Evolutionary conservation across 2,113 vertebrate species (phyloP), one percentile per base, ranked within the genome.

Genomic region (Pica pica): DNA sequence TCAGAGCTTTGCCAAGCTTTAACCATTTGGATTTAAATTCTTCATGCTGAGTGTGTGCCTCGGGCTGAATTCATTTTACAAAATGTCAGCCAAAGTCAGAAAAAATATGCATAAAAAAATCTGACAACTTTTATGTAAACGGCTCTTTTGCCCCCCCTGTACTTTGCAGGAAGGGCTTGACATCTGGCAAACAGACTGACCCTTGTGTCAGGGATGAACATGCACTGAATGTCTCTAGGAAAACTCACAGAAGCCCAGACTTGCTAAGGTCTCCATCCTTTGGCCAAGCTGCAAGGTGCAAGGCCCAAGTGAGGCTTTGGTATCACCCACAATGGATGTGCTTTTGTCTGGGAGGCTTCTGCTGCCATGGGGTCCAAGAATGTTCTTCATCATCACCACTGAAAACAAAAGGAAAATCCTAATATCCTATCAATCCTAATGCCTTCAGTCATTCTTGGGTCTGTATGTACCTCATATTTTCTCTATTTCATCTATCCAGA

Each of bases 21-120:
- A 90, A 86, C 85, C 71, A 88, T 95, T 94, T 74, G 79, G 59
- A 95, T 95, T 95, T 91, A 90, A 94, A 94, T 94, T 88, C 92
- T 95, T 93, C 90, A 88, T 92, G 93, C 90, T 52, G 87, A 89
- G 74, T 55, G 50, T 86, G 75, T 93, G 91, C 93, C 96, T 95
- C 92, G 2, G 95, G 95, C 89, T 80, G 80, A 91, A 91, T 93
- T 90, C 21, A 74, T 90, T 96, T 87, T 30, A 53, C 78, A 93
- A 93, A 90, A 89, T 67, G 93, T 95, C 94, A 94, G 63, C 81
- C 87, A 93, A 95, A 96, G 89, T 95, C 64, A 93, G 27, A 69
- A 68, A 91, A 91, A 87, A 79, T 53, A 49, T 64, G 87, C 93
- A 76, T 89, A 35, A 71, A 89, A 89, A 89, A 64, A 37, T 82